Percentiles rank a stretch among this genome's conserved stretches.
Evolutionary conservation across 2,797 vertebrate species (phyloP).

Genomic region (Oceanodroma leucorhoa): DNA sequence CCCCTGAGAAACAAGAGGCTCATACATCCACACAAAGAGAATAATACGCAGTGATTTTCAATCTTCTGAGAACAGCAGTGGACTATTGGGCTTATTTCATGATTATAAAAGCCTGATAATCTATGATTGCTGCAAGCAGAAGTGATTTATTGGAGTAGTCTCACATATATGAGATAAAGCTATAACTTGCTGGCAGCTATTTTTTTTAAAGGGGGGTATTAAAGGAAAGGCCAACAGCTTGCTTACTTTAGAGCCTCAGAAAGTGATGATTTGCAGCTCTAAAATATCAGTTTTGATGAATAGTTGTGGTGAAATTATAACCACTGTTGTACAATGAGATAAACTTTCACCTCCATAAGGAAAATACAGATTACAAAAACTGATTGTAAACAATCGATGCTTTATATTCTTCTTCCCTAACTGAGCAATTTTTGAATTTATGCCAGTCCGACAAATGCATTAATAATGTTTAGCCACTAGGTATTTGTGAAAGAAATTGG

Average conservation of each 20-base stretch:
- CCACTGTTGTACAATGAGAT: constrained; percentile 61
- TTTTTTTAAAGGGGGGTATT: constrained; percentile 52
- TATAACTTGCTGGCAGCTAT: constrained; percentile 61
- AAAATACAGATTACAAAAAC: constrained; percentile 73
- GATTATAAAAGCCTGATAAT: constrained; percentile 75
- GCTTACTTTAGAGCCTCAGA: constrained; percentile 57
- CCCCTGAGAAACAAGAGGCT: constrained; percentile 62
- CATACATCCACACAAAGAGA: constrained; percentile 34
- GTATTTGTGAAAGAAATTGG: constrained; percentile 69
- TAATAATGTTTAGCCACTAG: constrained; percentile 74
- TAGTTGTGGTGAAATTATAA: constrained; percentile 69
- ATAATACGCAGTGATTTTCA: constrained; percentile 64
- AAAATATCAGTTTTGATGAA: constrained; percentile 70
- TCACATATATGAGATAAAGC: constrained; percentile 69
- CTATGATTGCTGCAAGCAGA: constrained; percentile 69
- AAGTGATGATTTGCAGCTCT: constrained; percentile 49
- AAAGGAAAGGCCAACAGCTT: constrained; percentile 57
- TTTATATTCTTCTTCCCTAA: constrained; percentile 69
- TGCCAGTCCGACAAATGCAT: constrained; percentile 69
- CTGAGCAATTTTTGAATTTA: constrained; percentile 73
- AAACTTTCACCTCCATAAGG: constrained; percentile 71
- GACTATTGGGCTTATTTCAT: constrained; percentile 74
- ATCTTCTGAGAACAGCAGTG: constrained; percentile 67
- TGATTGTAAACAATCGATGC: constrained; percentile 66
- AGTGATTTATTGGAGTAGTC: constrained; percentile 75